These are phyloP conservation scores for Lissocephala sabroskyi DNA, from an alignment of 2,888 invertebrate genomes.

Conservation along the genomic window DNA sequence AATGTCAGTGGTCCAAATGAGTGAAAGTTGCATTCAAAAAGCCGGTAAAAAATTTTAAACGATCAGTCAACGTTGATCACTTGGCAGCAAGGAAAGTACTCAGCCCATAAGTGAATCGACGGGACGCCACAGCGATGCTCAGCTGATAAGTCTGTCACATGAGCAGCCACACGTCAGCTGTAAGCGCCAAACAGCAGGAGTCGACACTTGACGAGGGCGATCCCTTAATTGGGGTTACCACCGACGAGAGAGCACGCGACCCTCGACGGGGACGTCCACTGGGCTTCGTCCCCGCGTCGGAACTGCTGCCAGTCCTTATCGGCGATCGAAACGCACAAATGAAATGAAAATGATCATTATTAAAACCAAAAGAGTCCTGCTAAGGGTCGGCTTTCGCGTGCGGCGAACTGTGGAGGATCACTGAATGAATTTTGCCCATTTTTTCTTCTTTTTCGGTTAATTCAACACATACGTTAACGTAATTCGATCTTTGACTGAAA, in stretches of 20 bases:
- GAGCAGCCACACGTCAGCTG: constrained; percentile 69
- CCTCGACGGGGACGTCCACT: constrained; percentile 29
- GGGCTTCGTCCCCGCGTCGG: background rate
- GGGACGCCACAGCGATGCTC: constrained; percentile 51
- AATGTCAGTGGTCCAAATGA: constrained; percentile 7
- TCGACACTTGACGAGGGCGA: constrained; percentile 45
- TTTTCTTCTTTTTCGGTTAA: constrained; percentile 53
- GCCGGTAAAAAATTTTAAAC: constrained; percentile 47
- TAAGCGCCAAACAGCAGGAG: constrained; percentile 69
- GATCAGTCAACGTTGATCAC: constrained; percentile 69
- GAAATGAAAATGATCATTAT: constrained; percentile 70
- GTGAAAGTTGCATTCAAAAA: constrained; percentile 18
- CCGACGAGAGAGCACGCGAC: constrained; percentile 11
- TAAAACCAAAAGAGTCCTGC: constrained; percentile 23
- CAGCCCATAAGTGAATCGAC: constrained; percentile 1
- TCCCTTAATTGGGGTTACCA: constrained; percentile 34
- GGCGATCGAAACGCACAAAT: constrained; percentile 55
- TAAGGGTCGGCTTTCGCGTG: no score
- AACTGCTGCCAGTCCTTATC: constrained; percentile 35
- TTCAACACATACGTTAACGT: constrained; percentile 69
- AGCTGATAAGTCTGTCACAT: constrained; percentile 62
- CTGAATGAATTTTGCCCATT: constrained; percentile 59
- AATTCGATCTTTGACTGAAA: constrained; percentile 42
- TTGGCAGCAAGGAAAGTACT: constrained; percentile 7
- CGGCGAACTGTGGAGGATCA: no score